phyloP scores from a whole-genome alignment of 2,888 invertebrate species.

The Tridacna crocea region DNA sequence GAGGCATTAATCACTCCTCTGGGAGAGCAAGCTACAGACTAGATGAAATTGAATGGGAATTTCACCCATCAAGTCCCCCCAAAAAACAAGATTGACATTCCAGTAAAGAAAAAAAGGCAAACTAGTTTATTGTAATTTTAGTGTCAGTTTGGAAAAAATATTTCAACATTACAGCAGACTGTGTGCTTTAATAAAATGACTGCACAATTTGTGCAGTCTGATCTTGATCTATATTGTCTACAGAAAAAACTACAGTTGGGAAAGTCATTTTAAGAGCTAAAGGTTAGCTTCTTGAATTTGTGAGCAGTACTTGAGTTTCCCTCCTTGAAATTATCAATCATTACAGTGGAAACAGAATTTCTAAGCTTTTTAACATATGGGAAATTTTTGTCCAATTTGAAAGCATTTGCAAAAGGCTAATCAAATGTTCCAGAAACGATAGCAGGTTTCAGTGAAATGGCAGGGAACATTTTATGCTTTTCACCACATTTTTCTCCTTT shows the following conservation, averaged over 20 bases:
- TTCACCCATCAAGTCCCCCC: background rate
- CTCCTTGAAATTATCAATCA: too few relatives aligned
- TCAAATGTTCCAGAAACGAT: background rate
- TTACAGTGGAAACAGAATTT: background rate
- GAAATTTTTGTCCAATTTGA: background rate
- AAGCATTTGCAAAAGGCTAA: background rate
- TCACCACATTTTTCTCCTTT: too few relatives aligned
- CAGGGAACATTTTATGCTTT: background rate
- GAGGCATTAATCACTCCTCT: slow-evolving; percentile 6
- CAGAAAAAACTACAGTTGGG: too few relatives aligned
- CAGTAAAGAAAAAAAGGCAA: too few relatives aligned
- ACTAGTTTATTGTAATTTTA: too few relatives aligned
- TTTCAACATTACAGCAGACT: too few relatives aligned
- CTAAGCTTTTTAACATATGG: background rate
- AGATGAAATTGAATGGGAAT: slow-evolving; percentile 7
- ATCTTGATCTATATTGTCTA: too few relatives aligned
- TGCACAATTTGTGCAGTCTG: too few relatives aligned
- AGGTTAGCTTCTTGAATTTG: slow-evolving; percentile 10
- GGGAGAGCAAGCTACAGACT: slow-evolving; percentile 3
- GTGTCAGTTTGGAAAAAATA: too few relatives aligned
- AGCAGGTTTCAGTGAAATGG: background rate
- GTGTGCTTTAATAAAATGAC: too few relatives aligned
- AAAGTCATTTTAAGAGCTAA: background rate
- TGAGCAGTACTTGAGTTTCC: slow-evolving; percentile 2
- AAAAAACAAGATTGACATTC: too few relatives aligned